Conservation (phyloP, 2,113 vertebrate species). For the Oostethus manadensis region DNA sequence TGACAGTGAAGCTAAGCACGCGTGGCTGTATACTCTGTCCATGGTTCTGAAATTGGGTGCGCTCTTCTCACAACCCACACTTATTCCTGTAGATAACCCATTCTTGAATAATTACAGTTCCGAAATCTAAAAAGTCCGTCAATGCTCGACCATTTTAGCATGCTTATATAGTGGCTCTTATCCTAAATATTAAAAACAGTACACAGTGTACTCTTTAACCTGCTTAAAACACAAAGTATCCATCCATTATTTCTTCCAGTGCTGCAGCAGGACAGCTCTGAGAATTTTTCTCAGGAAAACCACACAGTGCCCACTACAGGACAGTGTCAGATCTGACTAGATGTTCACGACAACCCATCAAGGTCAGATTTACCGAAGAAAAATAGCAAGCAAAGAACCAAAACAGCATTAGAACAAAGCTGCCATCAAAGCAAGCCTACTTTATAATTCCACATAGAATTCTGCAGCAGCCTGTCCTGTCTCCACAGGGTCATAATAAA, state of each 20-base stretch:
- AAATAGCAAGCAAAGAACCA: constrained; percentile 7
- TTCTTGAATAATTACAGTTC: constrained; percentile 21
- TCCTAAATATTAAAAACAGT: background rate
- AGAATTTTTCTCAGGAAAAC: constrained; percentile 30
- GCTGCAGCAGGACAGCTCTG: constrained; percentile 41
- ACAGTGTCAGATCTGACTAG: constrained; percentile 24
- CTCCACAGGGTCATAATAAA: constrained; percentile 21
- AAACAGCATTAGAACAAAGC: constrained; percentile 15
- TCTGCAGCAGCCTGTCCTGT: constrained; percentile 5
- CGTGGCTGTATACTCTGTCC: constrained; percentile 45
- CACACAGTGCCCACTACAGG: constrained; percentile 69
- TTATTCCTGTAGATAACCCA: constrained; percentile 2
- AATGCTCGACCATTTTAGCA: background rate
- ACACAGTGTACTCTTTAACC: constrained; percentile 21
- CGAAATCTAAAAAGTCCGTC: constrained; percentile 12
- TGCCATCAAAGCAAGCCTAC: constrained; percentile 30
- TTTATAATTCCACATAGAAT: background rate
- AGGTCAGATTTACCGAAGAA: constrained; percentile 53
- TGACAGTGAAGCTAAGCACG: constrained; percentile 2
- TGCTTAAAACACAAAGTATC: background rate
- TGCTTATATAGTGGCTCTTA: background rate
- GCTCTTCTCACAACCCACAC: constrained; percentile 6
- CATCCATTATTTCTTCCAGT: constrained; percentile 26
- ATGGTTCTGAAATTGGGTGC: constrained; percentile 50
- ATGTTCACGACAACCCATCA: constrained; percentile 43